Evolutionary conservation across 2,113 vertebrate genomes (phyloP).

Genomic region (Acrocephalus arundinaceus): DNA sequence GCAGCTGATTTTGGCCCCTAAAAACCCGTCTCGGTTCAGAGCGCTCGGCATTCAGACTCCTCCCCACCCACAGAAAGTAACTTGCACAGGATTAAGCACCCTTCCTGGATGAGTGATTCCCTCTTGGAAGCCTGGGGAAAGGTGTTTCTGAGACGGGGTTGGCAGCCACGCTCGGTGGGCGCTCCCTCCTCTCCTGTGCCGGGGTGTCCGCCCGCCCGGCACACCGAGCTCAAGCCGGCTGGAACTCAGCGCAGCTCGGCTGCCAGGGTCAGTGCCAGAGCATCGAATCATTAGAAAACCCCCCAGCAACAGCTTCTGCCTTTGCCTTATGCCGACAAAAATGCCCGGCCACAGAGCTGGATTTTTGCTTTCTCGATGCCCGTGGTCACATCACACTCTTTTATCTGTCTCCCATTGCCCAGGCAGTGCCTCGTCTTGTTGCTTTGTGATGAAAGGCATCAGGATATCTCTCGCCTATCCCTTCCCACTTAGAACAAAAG

Average conservation of each 20-base stretch:
- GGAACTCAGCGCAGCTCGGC: rapidly evolving
- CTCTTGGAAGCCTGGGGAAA: rapidly evolving
- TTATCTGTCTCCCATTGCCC: rapidly evolving
- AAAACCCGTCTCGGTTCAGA: rapidly evolving
- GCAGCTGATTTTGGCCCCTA: neutral
- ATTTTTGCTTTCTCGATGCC: neutral
- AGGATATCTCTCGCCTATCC: rapidly evolving
- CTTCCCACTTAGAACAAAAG: neutral
- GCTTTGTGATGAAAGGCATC: neutral
- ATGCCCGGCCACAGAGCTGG: neutral
- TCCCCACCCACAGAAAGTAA: neutral
- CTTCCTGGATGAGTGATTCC: rapidly evolving
- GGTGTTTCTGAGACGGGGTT: rapidly evolving
- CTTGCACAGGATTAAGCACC: rapidly evolving
- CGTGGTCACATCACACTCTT: rapidly evolving
- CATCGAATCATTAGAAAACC: rapidly evolving
- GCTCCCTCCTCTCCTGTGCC: neutral
- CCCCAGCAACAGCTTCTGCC: neutral
- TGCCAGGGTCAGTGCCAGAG: rapidly evolving
- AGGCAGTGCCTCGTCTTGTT: neutral
- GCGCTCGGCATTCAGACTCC: neutral
- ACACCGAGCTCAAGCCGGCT: rapidly evolving
- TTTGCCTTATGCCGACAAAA: rapidly evolving
- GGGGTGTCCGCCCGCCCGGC: rapidly evolving
- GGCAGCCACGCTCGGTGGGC: rapidly evolving